Evolutionary conservation across 2,797 vertebrate species (phyloP).

Genomic region (Esox masquinongy): DNA sequence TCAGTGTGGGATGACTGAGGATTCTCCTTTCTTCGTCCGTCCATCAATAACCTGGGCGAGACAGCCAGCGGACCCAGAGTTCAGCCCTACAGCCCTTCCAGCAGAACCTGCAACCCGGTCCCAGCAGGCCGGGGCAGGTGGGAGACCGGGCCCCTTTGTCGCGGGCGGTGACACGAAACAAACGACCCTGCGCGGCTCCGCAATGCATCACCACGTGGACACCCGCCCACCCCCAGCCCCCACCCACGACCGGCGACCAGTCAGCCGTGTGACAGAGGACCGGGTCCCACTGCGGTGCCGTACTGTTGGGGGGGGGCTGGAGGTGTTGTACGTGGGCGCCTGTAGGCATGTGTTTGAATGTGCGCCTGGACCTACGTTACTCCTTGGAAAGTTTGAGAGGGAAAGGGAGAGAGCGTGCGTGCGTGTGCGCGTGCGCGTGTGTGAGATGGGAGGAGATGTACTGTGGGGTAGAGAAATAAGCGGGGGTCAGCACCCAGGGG

Average conservation of each 20-base stretch:
- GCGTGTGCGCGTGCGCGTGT: background rate
- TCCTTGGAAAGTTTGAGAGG: background rate
- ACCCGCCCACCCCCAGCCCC: too few relatives aligned
- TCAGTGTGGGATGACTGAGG: background rate
- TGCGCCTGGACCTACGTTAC: background rate
- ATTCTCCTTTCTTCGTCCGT: slow-evolving; percentile 52
- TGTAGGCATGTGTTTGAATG: background rate
- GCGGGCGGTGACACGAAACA: slow-evolving; percentile 76
- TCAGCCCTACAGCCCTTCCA: slow-evolving; percentile 72
- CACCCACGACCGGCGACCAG: slow-evolving; percentile 41
- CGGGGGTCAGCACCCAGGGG: slow-evolving; percentile 22
- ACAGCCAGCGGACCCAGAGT: slow-evolving; percentile 71
- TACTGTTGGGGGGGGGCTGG: slow-evolving; percentile 13
- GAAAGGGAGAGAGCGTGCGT: background rate
- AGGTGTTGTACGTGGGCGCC: background rate
- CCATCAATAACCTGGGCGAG: slow-evolving; percentile 74
- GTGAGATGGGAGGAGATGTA: slow-evolving; percentile 15
- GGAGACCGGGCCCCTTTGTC: slow-evolving; percentile 67
- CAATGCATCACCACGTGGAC: slow-evolving; percentile 65
- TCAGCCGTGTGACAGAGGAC: slow-evolving; percentile 29
- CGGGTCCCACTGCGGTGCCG: background rate
- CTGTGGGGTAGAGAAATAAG: background rate
- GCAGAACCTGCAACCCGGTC: slow-evolving; percentile 68
- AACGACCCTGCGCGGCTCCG: slow-evolving; percentile 75
- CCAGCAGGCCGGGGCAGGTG: slow-evolving; percentile 72